Evolutionary conservation across 1,140 invertebrate genomes (phyloP).

Genomic region (Drosophila bifasciata): DNA sequence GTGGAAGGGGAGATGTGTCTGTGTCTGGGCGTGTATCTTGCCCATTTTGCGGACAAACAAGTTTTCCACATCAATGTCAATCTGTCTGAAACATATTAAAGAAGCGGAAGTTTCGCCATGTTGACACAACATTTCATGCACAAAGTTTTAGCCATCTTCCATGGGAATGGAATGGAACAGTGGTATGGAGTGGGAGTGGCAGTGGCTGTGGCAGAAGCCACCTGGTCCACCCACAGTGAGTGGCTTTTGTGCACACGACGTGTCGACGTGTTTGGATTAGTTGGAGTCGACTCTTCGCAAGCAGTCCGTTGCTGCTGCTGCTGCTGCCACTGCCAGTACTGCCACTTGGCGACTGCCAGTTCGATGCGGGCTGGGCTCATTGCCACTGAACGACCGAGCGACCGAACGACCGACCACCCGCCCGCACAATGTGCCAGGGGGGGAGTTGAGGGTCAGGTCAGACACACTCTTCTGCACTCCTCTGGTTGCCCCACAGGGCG

Average conservation of each 20-base stretch:
- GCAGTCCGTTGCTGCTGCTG: constrained; percentile 19
- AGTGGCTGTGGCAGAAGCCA: constrained; percentile 22
- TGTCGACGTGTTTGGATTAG: constrained; percentile 72
- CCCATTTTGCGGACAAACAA: constrained; percentile 73
- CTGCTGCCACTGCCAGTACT: background rate
- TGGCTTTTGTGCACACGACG: constrained; percentile 71
- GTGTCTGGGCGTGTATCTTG: constrained; percentile 36
- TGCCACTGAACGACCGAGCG: constrained; percentile 23
- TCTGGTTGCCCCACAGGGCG: constrained; percentile 10
- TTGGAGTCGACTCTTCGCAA: constrained; percentile 43
- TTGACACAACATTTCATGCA: constrained; percentile 80
- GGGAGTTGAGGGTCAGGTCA: constrained; percentile 14
- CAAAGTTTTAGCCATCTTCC: constrained; percentile 61
- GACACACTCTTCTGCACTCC: constrained; percentile 3
- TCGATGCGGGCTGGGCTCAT: constrained; percentile 50
- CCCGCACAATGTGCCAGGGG: constrained; percentile 1
- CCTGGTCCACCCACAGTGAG: constrained; percentile 46
- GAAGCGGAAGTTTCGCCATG: constrained; percentile 79
- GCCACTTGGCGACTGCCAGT: constrained; percentile 39
- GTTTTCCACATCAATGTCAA: constrained; percentile 83
- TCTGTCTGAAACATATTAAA: constrained; percentile 83
- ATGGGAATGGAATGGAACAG: background rate
- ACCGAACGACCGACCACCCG: too few relatives aligned
- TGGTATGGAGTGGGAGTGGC: background rate
- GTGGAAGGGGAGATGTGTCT: too few relatives aligned